phyloP scores from a whole-genome alignment of 2,888 invertebrate species.

The Brenthis daphne region DNA sequence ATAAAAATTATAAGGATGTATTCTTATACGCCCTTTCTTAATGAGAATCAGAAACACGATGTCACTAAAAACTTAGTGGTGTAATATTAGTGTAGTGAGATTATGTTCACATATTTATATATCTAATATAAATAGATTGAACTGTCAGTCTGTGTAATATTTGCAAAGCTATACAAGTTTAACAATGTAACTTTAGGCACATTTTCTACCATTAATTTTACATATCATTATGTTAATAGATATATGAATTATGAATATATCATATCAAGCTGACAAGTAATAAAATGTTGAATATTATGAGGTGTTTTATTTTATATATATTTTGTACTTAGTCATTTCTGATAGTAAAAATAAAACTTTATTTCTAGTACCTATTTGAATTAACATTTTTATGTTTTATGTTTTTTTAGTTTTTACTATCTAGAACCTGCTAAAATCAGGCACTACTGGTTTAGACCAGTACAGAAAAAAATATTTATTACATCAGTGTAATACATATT shows the following conservation, averaged over 20 bases:
- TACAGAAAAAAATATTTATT: too few species aligned
- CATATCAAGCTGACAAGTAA: slow-evolving; percentile 23
- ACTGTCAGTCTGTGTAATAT: neutral
- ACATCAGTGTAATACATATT: too few species aligned
- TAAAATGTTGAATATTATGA: slow-evolving; percentile 32
- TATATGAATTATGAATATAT: slow-evolving; percentile 17
- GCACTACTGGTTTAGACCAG: too few species aligned
- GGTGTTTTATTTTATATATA: slow-evolving; percentile 18
- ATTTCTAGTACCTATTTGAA: too few species aligned
- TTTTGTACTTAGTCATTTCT: neutral
- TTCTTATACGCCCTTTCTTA: too few species aligned
- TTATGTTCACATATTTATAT: neutral
- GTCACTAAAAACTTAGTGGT: too few species aligned
- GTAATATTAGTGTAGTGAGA: neutral
- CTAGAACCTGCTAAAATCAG: too few species aligned
- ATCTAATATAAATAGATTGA: neutral
- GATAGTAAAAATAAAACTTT: neutral
- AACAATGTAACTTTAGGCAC: slow-evolving; percentile 9
- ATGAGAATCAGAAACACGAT: too few species aligned
- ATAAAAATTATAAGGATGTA: too few species aligned
- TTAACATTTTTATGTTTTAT: too few species aligned
- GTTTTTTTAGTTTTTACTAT: too few species aligned
- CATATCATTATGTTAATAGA: slow-evolving; percentile 22
- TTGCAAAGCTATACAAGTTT: neutral
- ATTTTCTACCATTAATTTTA: slow-evolving; percentile 8